Evolutionary conservation across 2,888 invertebrate genomes (phyloP).

Genomic region (Hermaeophaga mercurialis): DNA sequence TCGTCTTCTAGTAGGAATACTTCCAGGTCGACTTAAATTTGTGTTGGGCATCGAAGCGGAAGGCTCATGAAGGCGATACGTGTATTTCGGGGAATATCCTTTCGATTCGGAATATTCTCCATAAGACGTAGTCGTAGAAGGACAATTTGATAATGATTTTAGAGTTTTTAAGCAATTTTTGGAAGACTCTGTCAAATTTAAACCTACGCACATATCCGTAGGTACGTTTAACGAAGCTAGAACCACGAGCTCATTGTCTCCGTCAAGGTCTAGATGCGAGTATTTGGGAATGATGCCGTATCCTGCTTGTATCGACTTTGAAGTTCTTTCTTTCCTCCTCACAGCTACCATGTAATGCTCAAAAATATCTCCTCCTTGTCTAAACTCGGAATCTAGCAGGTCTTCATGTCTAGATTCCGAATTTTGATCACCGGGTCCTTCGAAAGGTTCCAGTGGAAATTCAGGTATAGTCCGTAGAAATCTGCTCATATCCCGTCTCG

Average conservation of each 20-base stretch:
- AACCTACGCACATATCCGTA: constrained; percentile 33
- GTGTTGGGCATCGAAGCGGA: constrained; percentile 4
- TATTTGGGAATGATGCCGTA: constrained; percentile 15
- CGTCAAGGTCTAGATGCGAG: constrained; percentile 31
- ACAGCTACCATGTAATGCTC: constrained; percentile 32
- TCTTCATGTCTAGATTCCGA: constrained; percentile 18
- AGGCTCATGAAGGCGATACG: not conserved
- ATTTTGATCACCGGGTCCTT: constrained; percentile 30
- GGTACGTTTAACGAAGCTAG: constrained; percentile 35
- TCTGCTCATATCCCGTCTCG: constrained; percentile 21
- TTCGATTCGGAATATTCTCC: not conserved
- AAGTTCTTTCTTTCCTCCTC: constrained; percentile 21
- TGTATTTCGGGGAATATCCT: not conserved
- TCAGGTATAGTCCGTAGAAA: constrained; percentile 25
- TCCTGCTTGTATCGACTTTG: constrained; percentile 19
- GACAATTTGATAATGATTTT: constrained; percentile 6
- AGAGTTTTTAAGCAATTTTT: constrained; percentile 18
- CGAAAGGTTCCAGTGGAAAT: constrained; percentile 30
- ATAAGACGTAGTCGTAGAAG: constrained; percentile 5
- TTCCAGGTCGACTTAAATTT: not conserved
- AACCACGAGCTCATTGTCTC: constrained; percentile 34
- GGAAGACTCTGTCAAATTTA: constrained; percentile 31
- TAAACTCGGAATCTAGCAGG: constrained; percentile 28
- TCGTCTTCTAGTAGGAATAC: not conserved
- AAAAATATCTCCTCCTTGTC: constrained; percentile 33